phyloP scores from a whole-genome alignment of 2,888 invertebrate genomes.

The Eupithecia vulgata region DNA sequence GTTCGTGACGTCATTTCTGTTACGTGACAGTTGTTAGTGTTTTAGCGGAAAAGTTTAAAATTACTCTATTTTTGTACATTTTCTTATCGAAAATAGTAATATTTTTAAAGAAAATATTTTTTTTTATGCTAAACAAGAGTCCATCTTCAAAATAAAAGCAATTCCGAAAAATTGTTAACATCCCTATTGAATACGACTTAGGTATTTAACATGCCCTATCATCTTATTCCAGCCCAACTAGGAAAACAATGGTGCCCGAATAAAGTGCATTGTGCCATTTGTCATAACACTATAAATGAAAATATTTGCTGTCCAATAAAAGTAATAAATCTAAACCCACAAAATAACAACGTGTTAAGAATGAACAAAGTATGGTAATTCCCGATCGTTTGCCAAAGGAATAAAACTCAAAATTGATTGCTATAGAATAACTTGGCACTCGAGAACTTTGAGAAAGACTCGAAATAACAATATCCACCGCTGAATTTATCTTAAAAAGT shows the following conservation, averaged over 20 bases:
- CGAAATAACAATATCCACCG: constrained; percentile 43
- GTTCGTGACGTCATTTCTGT: no score
- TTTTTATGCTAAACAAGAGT: no score
- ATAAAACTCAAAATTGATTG: constrained; percentile 38
- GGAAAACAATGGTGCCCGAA: not conserved
- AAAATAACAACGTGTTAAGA: constrained; percentile 28
- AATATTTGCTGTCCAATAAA: constrained; percentile 21
- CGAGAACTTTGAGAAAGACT: constrained; percentile 39
- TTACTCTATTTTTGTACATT: no score
- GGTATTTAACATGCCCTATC: not conserved
- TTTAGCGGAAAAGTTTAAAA: no score
- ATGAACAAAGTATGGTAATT: constrained; percentile 30
- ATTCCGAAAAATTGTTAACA: no score
- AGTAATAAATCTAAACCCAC: constrained; percentile 16
- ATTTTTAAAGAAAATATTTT: no score
- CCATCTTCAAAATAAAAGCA: no score
- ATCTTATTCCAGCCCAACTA: not conserved
- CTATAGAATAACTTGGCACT: constrained; percentile 42
- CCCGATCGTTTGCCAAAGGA: constrained; percentile 27
- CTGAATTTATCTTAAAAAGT: constrained; percentile 41
- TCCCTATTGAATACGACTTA: not conserved
- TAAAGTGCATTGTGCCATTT: not conserved
- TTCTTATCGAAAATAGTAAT: no score
- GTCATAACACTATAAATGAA: constrained; percentile 14
- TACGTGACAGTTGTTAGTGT: no score